These are phyloP conservation scores for Clunio marinus DNA, from an alignment of 2,888 invertebrate genomes.

Conservation along the genomic window DNA sequence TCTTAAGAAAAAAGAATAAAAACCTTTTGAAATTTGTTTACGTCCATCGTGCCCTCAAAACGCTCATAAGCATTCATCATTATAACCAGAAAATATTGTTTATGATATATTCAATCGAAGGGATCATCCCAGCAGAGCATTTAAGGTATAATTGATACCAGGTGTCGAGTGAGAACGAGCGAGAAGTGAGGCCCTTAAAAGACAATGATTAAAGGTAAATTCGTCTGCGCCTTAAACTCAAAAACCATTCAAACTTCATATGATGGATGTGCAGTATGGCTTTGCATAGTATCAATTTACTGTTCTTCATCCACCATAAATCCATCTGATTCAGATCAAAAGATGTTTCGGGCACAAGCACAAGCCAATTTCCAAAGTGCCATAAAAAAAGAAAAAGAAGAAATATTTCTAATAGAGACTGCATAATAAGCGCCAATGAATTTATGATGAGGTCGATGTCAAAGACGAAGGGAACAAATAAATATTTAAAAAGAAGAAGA, in stretches of 20 bases:
- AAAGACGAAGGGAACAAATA: background rate
- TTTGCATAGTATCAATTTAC: slow-evolving; percentile 36
- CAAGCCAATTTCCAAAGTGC: slow-evolving; percentile 1
- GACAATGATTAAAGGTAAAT: slow-evolving; percentile 17
- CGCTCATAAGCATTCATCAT: slow-evolving; percentile 16
- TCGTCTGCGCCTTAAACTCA: background rate
- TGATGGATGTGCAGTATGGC: slow-evolving; percentile 33
- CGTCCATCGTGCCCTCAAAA: slow-evolving; percentile 16
- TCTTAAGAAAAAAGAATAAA: slow-evolving; percentile 23
- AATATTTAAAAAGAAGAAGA: too few relatives aligned
- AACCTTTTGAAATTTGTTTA: slow-evolving; percentile 5
- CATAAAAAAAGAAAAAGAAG: background rate
- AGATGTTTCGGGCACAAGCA: background rate
- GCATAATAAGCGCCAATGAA: background rate
- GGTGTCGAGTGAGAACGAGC: slow-evolving; percentile 6
- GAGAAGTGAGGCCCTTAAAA: background rate
- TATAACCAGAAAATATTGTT: slow-evolving; percentile 17
- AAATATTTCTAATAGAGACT: background rate
- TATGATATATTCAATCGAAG: slow-evolving; percentile 24
- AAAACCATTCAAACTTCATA: slow-evolving; percentile 14
- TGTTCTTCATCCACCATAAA: slow-evolving; percentile 33
- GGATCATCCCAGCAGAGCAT: slow-evolving; percentile 21
- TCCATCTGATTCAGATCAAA: slow-evolving; percentile 1
- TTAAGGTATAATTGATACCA: slow-evolving; percentile 33
- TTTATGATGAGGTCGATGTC: background rate